A percentile compares a stretch with the other conserved stretches of the same genome.
Conservation (phyloP, 2,113 vertebrate species). For the Hylia prasina region DNA sequence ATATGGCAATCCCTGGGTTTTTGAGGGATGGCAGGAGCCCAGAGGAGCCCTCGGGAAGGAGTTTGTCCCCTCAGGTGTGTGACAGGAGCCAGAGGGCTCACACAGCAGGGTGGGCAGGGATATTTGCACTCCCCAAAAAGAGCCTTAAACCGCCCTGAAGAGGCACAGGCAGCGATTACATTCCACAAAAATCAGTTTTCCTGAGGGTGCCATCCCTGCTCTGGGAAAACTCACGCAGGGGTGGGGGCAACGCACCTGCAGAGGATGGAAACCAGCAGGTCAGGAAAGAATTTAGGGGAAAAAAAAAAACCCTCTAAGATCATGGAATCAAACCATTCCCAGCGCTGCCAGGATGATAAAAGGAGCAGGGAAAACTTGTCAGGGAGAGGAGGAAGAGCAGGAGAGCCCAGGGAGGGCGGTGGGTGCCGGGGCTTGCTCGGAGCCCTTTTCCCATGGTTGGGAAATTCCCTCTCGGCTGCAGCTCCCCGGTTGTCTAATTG, state of each 20-base stretch:
- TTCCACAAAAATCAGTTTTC: rapidly evolving
- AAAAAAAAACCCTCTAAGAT: rapidly evolving
- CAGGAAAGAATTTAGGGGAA: rapidly evolving
- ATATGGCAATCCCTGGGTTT: not conserved
- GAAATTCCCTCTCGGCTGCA: not conserved
- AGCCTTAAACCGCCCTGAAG: not conserved
- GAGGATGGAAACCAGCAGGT: rapidly evolving
- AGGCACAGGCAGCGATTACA: not conserved
- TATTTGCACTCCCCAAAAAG: not conserved
- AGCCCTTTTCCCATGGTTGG: not conserved
- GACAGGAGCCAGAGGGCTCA: not conserved
- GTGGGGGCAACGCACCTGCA: not conserved
- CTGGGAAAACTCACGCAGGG: not conserved
- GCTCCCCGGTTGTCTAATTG: slow-evolving; percentile 25
- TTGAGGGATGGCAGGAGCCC: not conserved
- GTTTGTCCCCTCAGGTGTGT: not conserved
- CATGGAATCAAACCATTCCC: rapidly evolving
- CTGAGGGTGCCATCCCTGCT: not conserved
- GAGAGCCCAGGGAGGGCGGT: not conserved
- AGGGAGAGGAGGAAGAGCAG: not conserved
- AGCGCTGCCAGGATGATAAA: not conserved
- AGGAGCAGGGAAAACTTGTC: not conserved
- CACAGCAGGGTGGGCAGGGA: rapidly evolving
- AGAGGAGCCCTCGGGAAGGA: not conserved
- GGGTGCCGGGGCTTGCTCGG: not conserved